A percentile compares a stretch with the other conserved stretches of the same genome.
Conservation (phyloP, 2,888 invertebrate species). For the Pseudanteris insignis region DNA sequence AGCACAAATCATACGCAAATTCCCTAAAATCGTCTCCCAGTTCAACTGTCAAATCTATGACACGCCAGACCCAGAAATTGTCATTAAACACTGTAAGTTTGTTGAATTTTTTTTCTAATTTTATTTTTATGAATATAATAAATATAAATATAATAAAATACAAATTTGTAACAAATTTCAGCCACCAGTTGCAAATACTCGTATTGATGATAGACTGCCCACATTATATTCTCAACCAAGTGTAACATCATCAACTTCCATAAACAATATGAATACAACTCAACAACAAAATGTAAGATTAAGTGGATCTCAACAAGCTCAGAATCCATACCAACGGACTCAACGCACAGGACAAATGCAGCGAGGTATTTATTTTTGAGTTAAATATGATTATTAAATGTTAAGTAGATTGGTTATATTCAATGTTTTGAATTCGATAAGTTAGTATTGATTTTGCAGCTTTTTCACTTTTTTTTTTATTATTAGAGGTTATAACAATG, state of each 20-base stretch:
- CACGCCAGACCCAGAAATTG: slow-evolving; percentile 62
- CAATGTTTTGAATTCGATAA: too few species aligned
- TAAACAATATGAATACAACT: slow-evolving; percentile 48
- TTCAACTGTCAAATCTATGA: slow-evolving; percentile 53
- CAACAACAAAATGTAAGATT: slow-evolving; percentile 57
- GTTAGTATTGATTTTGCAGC: too few species aligned
- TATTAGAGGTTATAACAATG: too few species aligned
- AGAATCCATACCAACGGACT: slow-evolving; percentile 50
- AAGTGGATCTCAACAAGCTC: slow-evolving; percentile 44
- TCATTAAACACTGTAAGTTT: slow-evolving; percentile 66
- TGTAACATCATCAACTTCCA: slow-evolving; percentile 52
- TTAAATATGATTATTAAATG: not conserved
- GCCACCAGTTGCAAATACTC: slow-evolving; percentile 63
- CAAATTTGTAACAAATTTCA: slow-evolving; percentile 38
- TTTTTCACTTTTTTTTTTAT: too few species aligned
- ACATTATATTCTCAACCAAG: slow-evolving; percentile 52
- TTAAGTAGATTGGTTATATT: too few species aligned
- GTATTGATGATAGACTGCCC: slow-evolving; percentile 62
- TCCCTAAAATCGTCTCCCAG: slow-evolving; percentile 74
- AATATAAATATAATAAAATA: too few species aligned
- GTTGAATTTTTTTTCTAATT: too few species aligned
- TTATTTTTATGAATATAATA: too few species aligned
- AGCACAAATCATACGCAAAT: slow-evolving; percentile 88
- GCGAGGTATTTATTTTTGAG: slow-evolving; percentile 50
- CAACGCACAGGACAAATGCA: slow-evolving; percentile 58